Base-by-base conservation (phyloP, 2,797 vertebrate species). In the Molossus molossus region DNA sequence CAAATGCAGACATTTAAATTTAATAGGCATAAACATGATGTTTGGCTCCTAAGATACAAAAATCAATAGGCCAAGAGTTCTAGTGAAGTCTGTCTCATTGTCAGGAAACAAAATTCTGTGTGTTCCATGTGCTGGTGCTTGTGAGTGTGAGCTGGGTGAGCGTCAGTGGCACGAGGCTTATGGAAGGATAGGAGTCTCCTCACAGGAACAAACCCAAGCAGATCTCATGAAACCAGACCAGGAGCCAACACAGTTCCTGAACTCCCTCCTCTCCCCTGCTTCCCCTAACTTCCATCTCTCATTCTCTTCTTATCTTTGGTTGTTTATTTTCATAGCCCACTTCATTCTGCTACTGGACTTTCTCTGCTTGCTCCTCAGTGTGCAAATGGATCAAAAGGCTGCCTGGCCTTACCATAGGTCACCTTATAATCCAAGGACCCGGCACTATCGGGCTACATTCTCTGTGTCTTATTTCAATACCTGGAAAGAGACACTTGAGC, bases 291-390 rank as follows among this genome's bases (percentile, higher is more conserved):
- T 14, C 3, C 45, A 17, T 21, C 20, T 45, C 11, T 70, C 14
- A 40, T 50, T 65, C 27, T 50, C 64, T 64, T 60, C 48, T 40
- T 80, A 70, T 84, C 27, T 73, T 33, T 60, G 27, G 1, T 9
- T 77, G 15, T 72, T 45, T 76, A 40, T 33, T n/a, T 9, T 11
- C 23, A 9, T 25, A 57, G 6, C 50, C 9, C n/a, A 33, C 7
- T 94, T 91, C 64, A 76, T 55, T 81, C 58, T 94, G 37, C 65
- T 60, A 67, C n/a, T 23, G 13, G 48, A 67, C 45, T 73, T 33
- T 77, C 29, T 72, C 79, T 80, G 20, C 18, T 50, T 64, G 29
- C 55, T 76, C 62, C 25, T 85, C 25, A 5, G 45, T 48, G 21
- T 80, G 7, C n/a, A 45, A 45, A 17, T 12, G 14, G 50, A 69